A percentile compares a stretch with the other conserved stretches of the same genome.
These are phyloP conservation scores for Branchinecta sandiegonensis DNA, from an alignment of 2,888 invertebrate species.

Conservation along the genomic window DNA sequence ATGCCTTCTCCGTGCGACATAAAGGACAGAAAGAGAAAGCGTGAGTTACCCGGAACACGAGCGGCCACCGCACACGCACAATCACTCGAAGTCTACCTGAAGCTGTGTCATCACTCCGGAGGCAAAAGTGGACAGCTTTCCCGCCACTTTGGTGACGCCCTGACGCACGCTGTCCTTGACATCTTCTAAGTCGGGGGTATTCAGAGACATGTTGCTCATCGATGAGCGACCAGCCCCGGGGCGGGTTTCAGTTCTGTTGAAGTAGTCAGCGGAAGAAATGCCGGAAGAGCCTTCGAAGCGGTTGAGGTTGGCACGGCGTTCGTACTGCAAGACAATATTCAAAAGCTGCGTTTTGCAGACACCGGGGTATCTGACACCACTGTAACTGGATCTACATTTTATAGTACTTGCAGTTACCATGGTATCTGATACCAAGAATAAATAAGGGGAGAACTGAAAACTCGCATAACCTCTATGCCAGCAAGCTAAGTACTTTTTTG, in stretches of 20 bases:
- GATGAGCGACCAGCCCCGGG: not conserved
- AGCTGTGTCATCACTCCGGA: constrained; percentile 85
- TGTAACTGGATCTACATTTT: too few species aligned
- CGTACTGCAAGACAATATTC: constrained; percentile 35
- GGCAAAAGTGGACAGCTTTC: constrained; percentile 83
- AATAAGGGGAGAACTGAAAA: too few species aligned
- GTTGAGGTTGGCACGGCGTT: constrained; percentile 42
- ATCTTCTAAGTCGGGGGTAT: constrained; percentile 68
- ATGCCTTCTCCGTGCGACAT: too few species aligned
- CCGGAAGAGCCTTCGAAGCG: constrained; percentile 86
- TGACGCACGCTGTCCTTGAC: constrained; percentile 92
- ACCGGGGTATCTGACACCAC: too few species aligned
- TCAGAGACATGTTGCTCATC: constrained; percentile 20
- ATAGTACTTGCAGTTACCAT: too few species aligned
- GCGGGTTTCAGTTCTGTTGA: constrained; percentile 38
- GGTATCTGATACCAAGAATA: too few species aligned
- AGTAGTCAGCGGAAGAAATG: constrained; percentile 93
- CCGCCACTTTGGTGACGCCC: constrained; percentile 93
- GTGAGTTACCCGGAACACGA: too few species aligned
- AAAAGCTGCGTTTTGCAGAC: too few species aligned
- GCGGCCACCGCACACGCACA: not conserved
- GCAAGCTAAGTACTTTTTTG: too few species aligned
- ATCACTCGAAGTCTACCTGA: constrained; percentile 45
- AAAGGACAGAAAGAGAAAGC: too few species aligned
- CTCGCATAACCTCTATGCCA: too few species aligned